phyloP scores from a whole-genome alignment of 2,888 invertebrate species.

The Lepidochitona cinerea region DNA sequence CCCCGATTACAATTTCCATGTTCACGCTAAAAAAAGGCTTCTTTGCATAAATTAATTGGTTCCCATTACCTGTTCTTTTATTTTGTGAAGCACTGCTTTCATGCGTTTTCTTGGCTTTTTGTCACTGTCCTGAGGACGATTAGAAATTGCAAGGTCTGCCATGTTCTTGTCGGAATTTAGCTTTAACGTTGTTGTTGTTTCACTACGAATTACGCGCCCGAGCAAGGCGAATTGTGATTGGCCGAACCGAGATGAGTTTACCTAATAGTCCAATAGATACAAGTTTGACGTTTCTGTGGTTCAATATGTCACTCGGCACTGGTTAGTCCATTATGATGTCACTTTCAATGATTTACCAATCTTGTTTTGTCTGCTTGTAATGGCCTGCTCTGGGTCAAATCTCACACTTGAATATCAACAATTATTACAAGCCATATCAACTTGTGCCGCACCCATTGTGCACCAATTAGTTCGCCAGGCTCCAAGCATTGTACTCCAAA shows the following conservation, averaged over 20 bases:
- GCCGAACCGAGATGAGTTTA: too few relatives aligned
- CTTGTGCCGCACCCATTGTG: constrained; percentile 43
- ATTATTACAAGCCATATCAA: constrained; percentile 51
- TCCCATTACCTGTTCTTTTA: constrained; percentile 54
- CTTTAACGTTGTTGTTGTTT: background rate
- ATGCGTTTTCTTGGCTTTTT: constrained; percentile 46
- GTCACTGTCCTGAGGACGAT: background rate
- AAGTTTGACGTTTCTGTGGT: too few relatives aligned
- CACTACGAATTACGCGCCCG: too few relatives aligned
- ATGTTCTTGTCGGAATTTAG: background rate
- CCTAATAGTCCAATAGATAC: too few relatives aligned
- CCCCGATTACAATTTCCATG: too few relatives aligned
- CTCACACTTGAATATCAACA: constrained; percentile 44
- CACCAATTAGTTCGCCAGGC: constrained; percentile 44
- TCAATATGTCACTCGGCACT: too few relatives aligned
- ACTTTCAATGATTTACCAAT: too few relatives aligned
- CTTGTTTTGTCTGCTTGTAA: too few relatives aligned
- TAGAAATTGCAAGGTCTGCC: background rate
- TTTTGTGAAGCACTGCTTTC: constrained; percentile 43
- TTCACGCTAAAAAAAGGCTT: too few relatives aligned
- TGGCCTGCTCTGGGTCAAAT: background rate
- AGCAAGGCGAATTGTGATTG: background rate
- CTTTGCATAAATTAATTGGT: too few relatives aligned
- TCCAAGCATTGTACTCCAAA: constrained; percentile 40
- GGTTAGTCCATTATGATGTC: too few relatives aligned